A percentile compares a stretch with the other conserved stretches of the same genome.
Conservation (phyloP, 2,888 invertebrate species). For the Philopedon plagiatum region DNA sequence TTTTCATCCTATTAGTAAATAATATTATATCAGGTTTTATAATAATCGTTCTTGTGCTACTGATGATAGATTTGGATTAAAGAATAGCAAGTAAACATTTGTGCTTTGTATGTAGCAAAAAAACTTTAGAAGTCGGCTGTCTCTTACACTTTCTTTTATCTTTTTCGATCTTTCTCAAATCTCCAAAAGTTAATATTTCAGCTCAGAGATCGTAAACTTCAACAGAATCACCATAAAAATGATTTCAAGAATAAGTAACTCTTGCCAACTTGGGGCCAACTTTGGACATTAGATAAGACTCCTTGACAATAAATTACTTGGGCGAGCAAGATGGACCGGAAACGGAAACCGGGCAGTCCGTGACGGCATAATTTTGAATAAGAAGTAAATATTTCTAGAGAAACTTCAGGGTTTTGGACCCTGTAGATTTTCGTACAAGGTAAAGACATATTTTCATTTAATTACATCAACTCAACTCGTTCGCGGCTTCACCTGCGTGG, state of each 20-base stretch:
- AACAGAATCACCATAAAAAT: conserved; percentile 30
- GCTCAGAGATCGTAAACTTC: conserved; percentile 13
- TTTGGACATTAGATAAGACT: conserved; percentile 40
- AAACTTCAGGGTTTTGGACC: conserved; percentile 7
- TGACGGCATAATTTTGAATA: conserved; percentile 54
- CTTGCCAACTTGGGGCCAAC: conserved; percentile 30
- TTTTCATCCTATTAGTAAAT: too few relatives aligned
- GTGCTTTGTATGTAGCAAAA: too few relatives aligned
- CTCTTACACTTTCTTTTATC: neutral
- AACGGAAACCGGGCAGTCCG: conserved; percentile 53
- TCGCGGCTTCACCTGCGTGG: too few relatives aligned
- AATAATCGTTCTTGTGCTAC: too few relatives aligned
- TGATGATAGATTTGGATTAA: too few relatives aligned
- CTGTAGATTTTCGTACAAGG: neutral
- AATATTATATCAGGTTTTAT: too few relatives aligned
- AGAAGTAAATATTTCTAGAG: conserved; percentile 47
- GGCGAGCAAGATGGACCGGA: conserved; percentile 47
- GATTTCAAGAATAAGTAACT: conserved; percentile 29
- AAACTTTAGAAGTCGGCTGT: too few relatives aligned
- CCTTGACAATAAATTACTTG: conserved; percentile 38
- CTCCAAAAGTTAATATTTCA: neutral
- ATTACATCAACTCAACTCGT: too few relatives aligned
- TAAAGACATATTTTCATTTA: too few relatives aligned
- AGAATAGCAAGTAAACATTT: too few relatives aligned
- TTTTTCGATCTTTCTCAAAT: neutral